These are phyloP conservation scores for Phengaris arion DNA, from an alignment of 2,888 invertebrate genomes.

Conservation along the genomic window DNA sequence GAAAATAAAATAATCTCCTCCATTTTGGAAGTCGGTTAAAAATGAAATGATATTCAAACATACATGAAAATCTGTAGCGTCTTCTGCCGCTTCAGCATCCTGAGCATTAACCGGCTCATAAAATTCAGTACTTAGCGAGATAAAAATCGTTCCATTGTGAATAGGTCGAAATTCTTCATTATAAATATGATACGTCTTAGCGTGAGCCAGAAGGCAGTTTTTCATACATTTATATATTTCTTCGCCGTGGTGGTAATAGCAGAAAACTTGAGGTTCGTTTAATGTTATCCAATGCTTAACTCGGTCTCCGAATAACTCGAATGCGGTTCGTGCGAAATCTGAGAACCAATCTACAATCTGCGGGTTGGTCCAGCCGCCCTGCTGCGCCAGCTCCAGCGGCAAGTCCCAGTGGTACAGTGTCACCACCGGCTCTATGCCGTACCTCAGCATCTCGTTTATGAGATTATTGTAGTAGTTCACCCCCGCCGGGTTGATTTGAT, in stretches of 20 bases:
- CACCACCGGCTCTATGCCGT: constrained; percentile 77
- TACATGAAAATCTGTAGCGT: constrained; percentile 52
- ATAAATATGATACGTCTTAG: constrained; percentile 59
- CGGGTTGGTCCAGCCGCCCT: constrained; percentile 63
- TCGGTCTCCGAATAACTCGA: constrained; percentile 53
- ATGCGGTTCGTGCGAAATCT: constrained; percentile 53
- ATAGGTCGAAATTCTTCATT: constrained; percentile 50
- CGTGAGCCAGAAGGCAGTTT: constrained; percentile 75
- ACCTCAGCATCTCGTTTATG: constrained; percentile 75
- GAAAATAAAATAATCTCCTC: too few species aligned
- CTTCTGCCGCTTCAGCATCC: constrained; percentile 61
- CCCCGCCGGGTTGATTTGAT: constrained; percentile 70
- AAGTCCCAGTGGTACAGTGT: constrained; percentile 70
- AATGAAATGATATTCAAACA: constrained; percentile 37
- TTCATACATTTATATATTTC: constrained; percentile 62
- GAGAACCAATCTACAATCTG: constrained; percentile 53
- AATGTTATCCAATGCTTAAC: constrained; percentile 66
- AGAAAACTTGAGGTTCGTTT: constrained; percentile 61
- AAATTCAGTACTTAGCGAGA: constrained; percentile 78
- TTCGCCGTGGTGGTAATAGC: constrained; percentile 27
- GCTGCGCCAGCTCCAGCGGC: constrained; percentile 50
- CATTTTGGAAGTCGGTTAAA: too few species aligned
- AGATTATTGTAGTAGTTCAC: constrained; percentile 79
- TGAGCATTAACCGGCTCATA: constrained; percentile 66
- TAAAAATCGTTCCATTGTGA: constrained; percentile 58